phyloP scores from a whole-genome alignment of 2,888 invertebrate genomes.

The Pseudococcus viburni region DNA sequence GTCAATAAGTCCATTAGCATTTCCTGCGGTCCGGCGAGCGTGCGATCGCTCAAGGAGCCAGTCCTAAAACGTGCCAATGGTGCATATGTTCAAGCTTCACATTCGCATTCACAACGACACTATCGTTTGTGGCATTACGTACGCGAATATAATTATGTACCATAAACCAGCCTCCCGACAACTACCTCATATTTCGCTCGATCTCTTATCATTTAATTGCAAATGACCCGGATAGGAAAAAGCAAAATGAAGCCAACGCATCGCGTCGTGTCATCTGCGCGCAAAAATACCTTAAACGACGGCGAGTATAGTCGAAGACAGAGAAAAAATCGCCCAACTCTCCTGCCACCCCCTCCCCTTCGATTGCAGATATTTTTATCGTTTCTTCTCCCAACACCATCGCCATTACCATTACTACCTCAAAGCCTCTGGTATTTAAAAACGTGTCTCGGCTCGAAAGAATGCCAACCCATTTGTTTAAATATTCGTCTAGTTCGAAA shows the following conservation, averaged over 20 bases:
- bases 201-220: slow-evolving; percentile 39
- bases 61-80: background rate
- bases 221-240: slow-evolving; percentile 34
- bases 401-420: background rate
- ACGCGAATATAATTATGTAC: background rate
- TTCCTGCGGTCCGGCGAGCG: background rate
- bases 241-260: slow-evolving; percentile 1
- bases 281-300: background rate
- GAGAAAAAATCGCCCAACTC: background rate
- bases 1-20: slow-evolving; percentile 1
- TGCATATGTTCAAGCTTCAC: background rate
- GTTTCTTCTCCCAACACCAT: slow-evolving; percentile 6
- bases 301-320: background rate
- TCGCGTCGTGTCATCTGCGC: background rate
- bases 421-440: slow-evolving; percentile 48
- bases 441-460: slow-evolving; percentile 37
- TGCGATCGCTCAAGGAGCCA: background rate
- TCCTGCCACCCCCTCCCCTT: background rate
- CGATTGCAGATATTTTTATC: slow-evolving; percentile 3
- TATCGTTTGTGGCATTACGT: background rate
- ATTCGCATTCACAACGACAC: background rate
- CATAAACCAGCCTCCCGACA: slow-evolving; percentile 18
- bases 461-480: slow-evolving; percentile 54
- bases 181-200: slow-evolving; percentile 36
- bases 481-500: slow-evolving; percentile 39